These are phyloP conservation scores for Pelecanoides urinatrix DNA, from an alignment of 2,113 vertebrate species.

Conservation along the genomic window DNA sequence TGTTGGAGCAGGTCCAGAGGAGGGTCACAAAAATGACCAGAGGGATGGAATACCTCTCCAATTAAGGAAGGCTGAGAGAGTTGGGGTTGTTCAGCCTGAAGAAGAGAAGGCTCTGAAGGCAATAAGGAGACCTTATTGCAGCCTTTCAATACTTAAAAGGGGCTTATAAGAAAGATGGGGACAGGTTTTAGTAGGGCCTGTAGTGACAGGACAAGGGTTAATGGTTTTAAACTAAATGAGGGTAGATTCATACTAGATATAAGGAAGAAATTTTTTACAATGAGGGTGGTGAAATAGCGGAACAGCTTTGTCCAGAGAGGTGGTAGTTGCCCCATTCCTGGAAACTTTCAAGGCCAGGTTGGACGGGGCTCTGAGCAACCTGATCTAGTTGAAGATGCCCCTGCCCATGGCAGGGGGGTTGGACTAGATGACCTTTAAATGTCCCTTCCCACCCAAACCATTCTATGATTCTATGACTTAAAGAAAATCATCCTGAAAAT, in stretches of 20 bases:
- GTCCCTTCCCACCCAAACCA: background rate
- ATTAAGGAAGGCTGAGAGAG: background rate
- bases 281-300: background rate
- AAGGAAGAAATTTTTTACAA: accelerated
- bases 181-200: background rate
- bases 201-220: background rate
- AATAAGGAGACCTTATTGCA: accelerated
- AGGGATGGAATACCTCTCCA: background rate
- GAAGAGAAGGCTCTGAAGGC: background rate
- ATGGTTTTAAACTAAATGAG: background rate
- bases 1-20: background rate
- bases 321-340: background rate
- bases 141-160: background rate
- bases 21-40: background rate
- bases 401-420: accelerated
- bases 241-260: background rate
- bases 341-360: background rate
- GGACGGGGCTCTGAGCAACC: background rate
- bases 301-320: background rate
- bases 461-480: background rate
- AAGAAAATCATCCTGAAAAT: background rate
- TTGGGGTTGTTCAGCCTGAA: background rate
- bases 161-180: background rate
- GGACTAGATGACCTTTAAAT: background rate
- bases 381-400: background rate